Evolutionary conservation across 2,888 invertebrate species (phyloP), one percentile per base, ranked within the genome.

Genomic region (Crematogaster levior): DNA sequence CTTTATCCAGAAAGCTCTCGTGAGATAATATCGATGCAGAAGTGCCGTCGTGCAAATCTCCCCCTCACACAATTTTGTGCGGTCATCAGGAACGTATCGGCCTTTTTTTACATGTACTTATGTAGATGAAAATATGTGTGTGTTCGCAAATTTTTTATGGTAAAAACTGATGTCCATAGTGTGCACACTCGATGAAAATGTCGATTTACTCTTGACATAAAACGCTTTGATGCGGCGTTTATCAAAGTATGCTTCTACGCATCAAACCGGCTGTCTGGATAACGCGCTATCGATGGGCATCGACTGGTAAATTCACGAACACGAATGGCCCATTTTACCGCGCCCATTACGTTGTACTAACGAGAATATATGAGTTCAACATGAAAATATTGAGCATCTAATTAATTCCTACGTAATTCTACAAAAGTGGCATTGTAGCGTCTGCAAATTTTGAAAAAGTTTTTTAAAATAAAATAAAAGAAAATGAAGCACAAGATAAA

Each of bases 171-270:
- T 43, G 56, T 46, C 1, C 18, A 10, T 40, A 40, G 27, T 43
- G 10, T 61, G 63, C 24, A 15, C 40, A 15, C 24, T n/a, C 66
- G 77, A 56, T 68, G 66, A 68, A 79, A 79, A 79, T 79, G 77
- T 68, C 77, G 77, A 79, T 79, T 79, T 68, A 68, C 56, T 21
- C 68, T 79, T 79, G 66, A 79, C 46, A 66, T 68, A 68, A 63
- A 63, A 56, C 56, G 77, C 68, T 79, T 79, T 79, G 66, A 79
- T 79, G 77, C 68, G 77, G 56, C 77, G 43, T 66, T 79, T 79
- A 79, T 79, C 77, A 79, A 79, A 79, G 66, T 56, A 56, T 66
- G 56, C 66, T 66, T 3, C 66, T 56, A 56, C 77, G 77, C 53
- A 75, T 75, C 53, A 75, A 63, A 53, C 27, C 27, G 15, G 65